Evolutionary conservation across 2,888 invertebrate genomes (phyloP), one percentile per base, ranked within the genome.

Genomic region (Encarsia formosa): DNA sequence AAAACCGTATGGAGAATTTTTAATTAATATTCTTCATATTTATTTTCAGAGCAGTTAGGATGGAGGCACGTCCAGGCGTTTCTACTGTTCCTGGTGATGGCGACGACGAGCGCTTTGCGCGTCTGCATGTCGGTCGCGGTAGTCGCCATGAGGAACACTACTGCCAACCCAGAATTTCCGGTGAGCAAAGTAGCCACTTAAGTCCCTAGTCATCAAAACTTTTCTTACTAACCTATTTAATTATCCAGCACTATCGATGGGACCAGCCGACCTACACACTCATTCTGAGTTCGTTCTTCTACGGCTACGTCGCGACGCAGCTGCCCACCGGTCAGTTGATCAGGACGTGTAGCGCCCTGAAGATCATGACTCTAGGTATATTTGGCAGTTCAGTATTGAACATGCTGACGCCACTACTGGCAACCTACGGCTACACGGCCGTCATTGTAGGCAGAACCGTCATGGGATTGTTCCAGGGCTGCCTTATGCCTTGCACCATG

Each of bases 221-320:
- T n/a, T n/a, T n/a, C n/a, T n/a, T n/a, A n/a, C n/a, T n/a, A n/a
- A n/a, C n/a, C n/a, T n/a, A n/a, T n/a, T n/a, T 39, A 22, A 16
- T 37, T 4, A 18, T 37, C 5, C 37, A 86, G 85, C 75, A 78
- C 23, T 83, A 79, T 58, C 62, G 76, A 3, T 86, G 86, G 86
- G 69, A 76, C 29, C 71, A 76, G 26, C 67, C 73, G 38, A 76
- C 78, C 0, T 81, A 80, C 62, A 81, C 82, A 0, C 65, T 83
- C 52, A 72, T 85, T 2, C 65, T 85, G 11, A 83, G 84, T 29
- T 81, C 86, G 1, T 86, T 85, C 63, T 88, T 88, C 70, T 86
- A 87, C 86, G 88, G 88, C 1, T 89, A 89, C 66, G 78, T 86
- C 2, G 59, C 84, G 5, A 81, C 85, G 19, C 88, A 89, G 72